Percentiles rank a stretch among this genome's conserved stretches.
phyloP scores from a whole-genome alignment of 2,888 invertebrate species.

The Athalia cordata region DNA sequence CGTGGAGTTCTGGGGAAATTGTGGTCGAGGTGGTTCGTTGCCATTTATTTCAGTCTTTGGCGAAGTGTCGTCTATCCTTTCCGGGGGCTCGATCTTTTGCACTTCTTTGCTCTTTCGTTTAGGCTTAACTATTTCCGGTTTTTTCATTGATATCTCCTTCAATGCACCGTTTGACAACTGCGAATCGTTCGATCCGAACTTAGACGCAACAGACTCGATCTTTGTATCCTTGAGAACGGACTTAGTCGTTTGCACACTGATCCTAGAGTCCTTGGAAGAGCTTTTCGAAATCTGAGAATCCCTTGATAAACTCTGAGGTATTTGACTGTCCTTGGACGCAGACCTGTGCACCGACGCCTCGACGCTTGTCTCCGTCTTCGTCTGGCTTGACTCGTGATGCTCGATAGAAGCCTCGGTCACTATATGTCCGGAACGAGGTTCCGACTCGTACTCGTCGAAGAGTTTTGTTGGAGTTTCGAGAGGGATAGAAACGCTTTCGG shows the following conservation, averaged over 20 bases:
- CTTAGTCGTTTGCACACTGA: conserved; percentile 49
- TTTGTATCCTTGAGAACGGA: conserved; percentile 43
- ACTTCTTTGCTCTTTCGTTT: conserved; percentile 63
- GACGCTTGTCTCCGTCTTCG: conserved; percentile 59
- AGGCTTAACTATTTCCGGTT: conserved; percentile 63
- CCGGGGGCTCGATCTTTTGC: conserved; percentile 53
- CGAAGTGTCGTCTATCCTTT: conserved; percentile 52
- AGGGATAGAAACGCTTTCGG: conserved; percentile 69
- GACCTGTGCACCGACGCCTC: conserved; percentile 54
- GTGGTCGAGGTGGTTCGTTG: conserved; percentile 55
- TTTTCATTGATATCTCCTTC: conserved; percentile 50
- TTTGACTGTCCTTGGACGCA: conserved; percentile 53
- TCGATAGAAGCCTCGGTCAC: conserved; percentile 71
- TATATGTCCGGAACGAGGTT: conserved; percentile 58
- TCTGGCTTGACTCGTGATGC: conserved; percentile 56
- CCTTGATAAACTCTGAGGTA: conserved; percentile 57
- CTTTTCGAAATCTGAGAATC: conserved; percentile 62
- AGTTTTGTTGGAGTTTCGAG: conserved; percentile 68
- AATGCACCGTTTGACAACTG: conserved; percentile 37
- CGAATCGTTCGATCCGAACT: conserved; percentile 43
- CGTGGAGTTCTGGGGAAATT: conserved; percentile 74
- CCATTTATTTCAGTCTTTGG: conserved; percentile 52
- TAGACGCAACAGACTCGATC: conserved; percentile 45
- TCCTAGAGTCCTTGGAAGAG: conserved; percentile 62
- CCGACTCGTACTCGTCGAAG: conserved; percentile 67